Evolutionary conservation across 2,888 invertebrate genomes (phyloP).

Genomic region (Aphidoletes aphidimyza): DNA sequence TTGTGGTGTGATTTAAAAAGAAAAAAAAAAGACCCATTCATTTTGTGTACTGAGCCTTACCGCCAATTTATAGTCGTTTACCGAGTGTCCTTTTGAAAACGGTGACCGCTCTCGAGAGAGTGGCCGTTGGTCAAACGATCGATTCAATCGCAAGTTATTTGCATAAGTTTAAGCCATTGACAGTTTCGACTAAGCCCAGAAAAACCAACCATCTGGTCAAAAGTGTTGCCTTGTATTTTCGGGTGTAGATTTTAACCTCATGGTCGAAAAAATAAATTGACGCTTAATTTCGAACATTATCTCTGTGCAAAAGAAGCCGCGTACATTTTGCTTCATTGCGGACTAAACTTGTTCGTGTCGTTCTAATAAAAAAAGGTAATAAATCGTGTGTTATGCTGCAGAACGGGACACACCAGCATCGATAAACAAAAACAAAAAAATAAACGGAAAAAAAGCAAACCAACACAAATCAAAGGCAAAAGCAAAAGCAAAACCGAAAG

Average conservation of each 20-base stretch:
- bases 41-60: conserved; percentile 4
- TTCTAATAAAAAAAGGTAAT: no score
- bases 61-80: not conserved
- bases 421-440: conserved; percentile 18
- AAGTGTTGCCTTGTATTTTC: not conserved
- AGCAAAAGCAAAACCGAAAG: no score
- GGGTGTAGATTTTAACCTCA: not conserved
- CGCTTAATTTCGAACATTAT: conserved; percentile 25
- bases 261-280: not conserved
- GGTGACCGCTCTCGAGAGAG: not conserved
- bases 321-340: not conserved
- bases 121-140: not conserved
- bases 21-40: not conserved
- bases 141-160: not conserved
- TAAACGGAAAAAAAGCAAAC: no score
- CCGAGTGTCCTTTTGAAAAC: conserved; percentile 1
- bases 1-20: not conserved
- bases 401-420: not conserved
- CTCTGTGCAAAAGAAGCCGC: conserved; percentile 20
- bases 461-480: conserved; percentile 37
- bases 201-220: not conserved
- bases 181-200: conserved; percentile 12
- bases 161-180: conserved; percentile 43
- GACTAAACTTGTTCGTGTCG: not conserved
- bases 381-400: conserved; percentile 41